phyloP scores from a whole-genome alignment of 1,140 invertebrate species.

The Asbolus verrucosus region DNA sequence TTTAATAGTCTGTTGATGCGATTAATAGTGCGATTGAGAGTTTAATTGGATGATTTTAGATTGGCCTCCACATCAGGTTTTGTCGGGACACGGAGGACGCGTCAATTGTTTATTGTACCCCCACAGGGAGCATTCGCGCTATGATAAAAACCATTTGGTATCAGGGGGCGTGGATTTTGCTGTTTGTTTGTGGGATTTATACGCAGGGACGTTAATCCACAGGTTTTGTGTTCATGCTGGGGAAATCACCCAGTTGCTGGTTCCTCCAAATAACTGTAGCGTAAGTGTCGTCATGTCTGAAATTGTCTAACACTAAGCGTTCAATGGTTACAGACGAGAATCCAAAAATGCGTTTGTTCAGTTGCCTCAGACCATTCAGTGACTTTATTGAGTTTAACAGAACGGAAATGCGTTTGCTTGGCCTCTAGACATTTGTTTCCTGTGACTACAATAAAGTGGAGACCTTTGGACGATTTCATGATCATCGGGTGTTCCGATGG shows the following conservation, averaged over 20 bases:
- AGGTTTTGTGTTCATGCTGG: slow-evolving; percentile 97
- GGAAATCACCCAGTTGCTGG: slow-evolving; percentile 90
- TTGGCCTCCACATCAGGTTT: slow-evolving; percentile 90
- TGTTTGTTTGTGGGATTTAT: slow-evolving; percentile 97
- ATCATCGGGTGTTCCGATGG: slow-evolving; percentile 98
- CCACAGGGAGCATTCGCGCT: slow-evolving; percentile 90
- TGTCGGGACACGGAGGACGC: slow-evolving; percentile 91
- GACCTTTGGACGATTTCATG: slow-evolving; percentile 98
- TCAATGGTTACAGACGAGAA: slow-evolving; percentile 76
- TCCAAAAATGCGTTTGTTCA: slow-evolving; percentile 95
- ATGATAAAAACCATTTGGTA: slow-evolving; percentile 91
- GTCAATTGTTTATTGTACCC: slow-evolving; percentile 98
- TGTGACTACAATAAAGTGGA: slow-evolving; percentile 96
- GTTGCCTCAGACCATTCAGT: slow-evolving; percentile 98
- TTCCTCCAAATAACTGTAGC: slow-evolving; percentile 93
- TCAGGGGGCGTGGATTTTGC: slow-evolving; percentile 98
- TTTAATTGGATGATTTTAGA: slow-evolving; percentile 68
- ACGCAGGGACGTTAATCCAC: slow-evolving; percentile 89
- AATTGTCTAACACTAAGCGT: neutral
- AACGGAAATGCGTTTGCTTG: slow-evolving; percentile 94
- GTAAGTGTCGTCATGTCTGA: slow-evolving; percentile 68
- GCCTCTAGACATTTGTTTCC: slow-evolving; percentile 97
- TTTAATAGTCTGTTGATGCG: slow-evolving; percentile 77
- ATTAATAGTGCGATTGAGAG: neutral
- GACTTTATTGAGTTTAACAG: slow-evolving; percentile 91